Percentiles rank a stretch among this genome's conserved stretches.
phyloP scores from a whole-genome alignment of 64 coral and sea anemone species.

The Actinia equina region DNA sequence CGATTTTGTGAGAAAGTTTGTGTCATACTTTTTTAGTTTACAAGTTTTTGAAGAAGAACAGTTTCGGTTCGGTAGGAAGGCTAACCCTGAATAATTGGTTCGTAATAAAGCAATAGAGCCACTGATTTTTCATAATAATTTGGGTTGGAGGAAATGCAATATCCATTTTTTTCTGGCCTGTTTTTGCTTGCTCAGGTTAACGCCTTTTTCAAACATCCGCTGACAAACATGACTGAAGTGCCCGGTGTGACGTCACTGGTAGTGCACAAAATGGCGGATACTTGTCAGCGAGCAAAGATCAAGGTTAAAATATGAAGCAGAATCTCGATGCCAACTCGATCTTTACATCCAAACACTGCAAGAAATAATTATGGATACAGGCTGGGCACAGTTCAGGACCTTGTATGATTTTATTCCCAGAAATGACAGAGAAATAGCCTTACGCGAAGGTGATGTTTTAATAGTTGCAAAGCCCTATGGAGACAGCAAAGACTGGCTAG shows the following conservation, averaged over 20 bases:
- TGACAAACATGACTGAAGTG: background rate
- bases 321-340: background rate
- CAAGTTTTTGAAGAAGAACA: no score
- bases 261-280: background rate
- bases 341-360: background rate
- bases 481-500: constrained; percentile 57
- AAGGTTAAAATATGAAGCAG: background rate
- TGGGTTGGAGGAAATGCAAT: no score
- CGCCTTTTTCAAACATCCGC: background rate
- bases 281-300: background rate
- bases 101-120: no score
- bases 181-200: background rate
- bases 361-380: constrained; percentile 34
- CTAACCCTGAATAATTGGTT: no score
- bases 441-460: constrained; percentile 68
- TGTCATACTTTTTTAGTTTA: no score
- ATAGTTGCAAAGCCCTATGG: constrained; percentile 53
- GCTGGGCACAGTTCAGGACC: constrained; percentile 47
- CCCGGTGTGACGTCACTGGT: background rate
- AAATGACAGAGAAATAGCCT: constrained; percentile 73
- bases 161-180: no score
- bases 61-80: no score
- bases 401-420: constrained; percentile 22
- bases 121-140: no score
- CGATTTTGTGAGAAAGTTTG: no score